Evolutionary conservation across 2,888 invertebrate species (phyloP).

Genomic region (Ommatoiulus sabulosus): DNA sequence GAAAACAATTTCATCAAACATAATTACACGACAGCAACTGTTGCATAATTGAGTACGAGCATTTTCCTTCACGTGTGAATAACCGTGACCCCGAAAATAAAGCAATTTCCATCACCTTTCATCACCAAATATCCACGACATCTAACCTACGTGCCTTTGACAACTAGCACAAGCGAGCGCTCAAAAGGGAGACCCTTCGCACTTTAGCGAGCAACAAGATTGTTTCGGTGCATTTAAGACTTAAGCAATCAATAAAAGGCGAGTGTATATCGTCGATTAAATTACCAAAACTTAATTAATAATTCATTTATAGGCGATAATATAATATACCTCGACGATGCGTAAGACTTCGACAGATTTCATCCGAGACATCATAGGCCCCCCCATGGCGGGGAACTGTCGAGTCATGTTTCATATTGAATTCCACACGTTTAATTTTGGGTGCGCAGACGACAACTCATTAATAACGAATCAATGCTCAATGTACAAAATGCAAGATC

Average conservation of each 20-base stretch:
- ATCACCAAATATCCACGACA: background rate
- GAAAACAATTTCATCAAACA: too few species aligned
- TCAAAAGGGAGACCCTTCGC: background rate
- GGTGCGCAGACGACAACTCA: background rate
- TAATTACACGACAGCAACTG: too few species aligned
- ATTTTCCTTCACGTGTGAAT: background rate
- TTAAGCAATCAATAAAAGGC: constrained; percentile 16
- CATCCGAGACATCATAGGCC: background rate
- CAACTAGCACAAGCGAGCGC: background rate
- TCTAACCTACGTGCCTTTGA: background rate
- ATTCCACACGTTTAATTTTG: constrained; percentile 15
- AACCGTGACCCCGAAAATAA: background rate
- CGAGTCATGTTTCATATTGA: constrained; percentile 39
- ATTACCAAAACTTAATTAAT: constrained; percentile 33
- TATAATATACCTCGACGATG: background rate
- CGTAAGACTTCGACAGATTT: background rate
- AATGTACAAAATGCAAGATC: constrained; percentile 40
- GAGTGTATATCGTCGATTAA: constrained; percentile 25
- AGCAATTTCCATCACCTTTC: background rate
- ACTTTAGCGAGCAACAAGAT: background rate
- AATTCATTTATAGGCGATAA: background rate
- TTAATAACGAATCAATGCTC: constrained; percentile 38
- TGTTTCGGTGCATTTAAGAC: background rate
- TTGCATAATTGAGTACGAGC: too few species aligned
- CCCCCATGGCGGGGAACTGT: background rate